Conservation (phyloP, 2,113 vertebrate genomes). For the Ahaetulla prasina region DNA sequence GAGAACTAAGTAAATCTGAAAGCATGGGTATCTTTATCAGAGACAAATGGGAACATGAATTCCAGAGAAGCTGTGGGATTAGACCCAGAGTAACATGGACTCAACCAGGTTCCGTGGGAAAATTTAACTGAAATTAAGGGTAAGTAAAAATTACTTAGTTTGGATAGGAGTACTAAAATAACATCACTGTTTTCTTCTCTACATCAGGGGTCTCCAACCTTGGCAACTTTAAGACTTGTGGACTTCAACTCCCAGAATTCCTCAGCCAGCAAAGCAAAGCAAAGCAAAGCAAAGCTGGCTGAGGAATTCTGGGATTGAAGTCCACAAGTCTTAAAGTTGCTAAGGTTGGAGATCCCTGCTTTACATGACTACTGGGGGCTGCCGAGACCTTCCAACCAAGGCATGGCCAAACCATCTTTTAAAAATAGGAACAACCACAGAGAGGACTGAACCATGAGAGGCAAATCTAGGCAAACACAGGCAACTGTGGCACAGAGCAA, state of each 20-base stretch:
- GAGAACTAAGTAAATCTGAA: background rate
- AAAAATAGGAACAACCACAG: background rate
- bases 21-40: background rate
- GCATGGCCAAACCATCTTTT: background rate
- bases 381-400: background rate
- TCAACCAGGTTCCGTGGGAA: background rate
- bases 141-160: background rate
- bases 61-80: background rate
- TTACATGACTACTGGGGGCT: too few species aligned
- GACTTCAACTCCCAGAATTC: too few species aligned
- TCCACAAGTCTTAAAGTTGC: too few species aligned
- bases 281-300: too few species aligned
- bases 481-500: background rate
- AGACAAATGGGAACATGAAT: background rate
- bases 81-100: background rate
- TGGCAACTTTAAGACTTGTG: too few species aligned
- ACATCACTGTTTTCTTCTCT: background rate
- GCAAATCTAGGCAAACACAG: background rate
- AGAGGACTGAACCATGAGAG: background rate
- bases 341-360: too few species aligned
- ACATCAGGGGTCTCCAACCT: too few species aligned
- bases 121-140: background rate
- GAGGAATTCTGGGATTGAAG: too few species aligned
- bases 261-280: too few species aligned
- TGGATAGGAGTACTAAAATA: background rate